Evolutionary conservation across 92 coral and sea anemone species (phyloP).

Genomic region (Palythoa heliodiscus): DNA sequence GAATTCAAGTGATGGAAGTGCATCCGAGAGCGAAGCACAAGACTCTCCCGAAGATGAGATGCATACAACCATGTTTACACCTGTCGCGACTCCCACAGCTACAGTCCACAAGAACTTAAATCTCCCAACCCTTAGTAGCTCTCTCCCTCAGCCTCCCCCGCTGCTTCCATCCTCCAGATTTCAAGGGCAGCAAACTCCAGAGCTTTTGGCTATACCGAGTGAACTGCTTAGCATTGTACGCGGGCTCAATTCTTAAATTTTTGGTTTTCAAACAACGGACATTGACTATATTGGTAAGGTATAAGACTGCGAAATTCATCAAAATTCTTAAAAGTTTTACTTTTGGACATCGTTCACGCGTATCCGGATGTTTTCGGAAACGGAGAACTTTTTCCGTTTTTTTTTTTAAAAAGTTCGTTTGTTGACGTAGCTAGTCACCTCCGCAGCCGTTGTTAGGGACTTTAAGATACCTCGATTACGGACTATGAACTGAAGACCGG

Average conservation of each 20-base stretch:
- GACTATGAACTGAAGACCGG: no score
- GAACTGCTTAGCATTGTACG: slow-evolving; percentile 61
- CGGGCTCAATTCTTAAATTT: slow-evolving; percentile 49
- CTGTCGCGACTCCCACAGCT: background rate
- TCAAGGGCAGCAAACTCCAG: slow-evolving; percentile 44
- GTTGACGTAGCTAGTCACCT: no score
- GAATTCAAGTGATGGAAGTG: slow-evolving; percentile 14
- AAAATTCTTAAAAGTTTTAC: no score
- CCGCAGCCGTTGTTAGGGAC: no score
- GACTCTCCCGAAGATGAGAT: background rate
- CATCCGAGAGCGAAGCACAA: slow-evolving; percentile 1
- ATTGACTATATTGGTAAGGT: no score
- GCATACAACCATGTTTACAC: background rate
- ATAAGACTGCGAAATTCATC: no score
- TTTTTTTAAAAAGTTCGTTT: no score
- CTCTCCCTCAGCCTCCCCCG: slow-evolving; percentile 53
- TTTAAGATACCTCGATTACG: no score
- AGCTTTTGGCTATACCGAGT: slow-evolving; percentile 60
- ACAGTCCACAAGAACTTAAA: background rate
- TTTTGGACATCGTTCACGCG: no score
- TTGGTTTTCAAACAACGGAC: background rate
- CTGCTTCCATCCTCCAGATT: slow-evolving; percentile 33
- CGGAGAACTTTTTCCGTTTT: no score
- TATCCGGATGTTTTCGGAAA: no score
- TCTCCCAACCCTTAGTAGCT: slow-evolving; percentile 24